Evolutionary conservation across 2,888 invertebrate genomes (phyloP), one percentile per base, ranked within the genome.

Genomic region (Volucella bombylans): DNA sequence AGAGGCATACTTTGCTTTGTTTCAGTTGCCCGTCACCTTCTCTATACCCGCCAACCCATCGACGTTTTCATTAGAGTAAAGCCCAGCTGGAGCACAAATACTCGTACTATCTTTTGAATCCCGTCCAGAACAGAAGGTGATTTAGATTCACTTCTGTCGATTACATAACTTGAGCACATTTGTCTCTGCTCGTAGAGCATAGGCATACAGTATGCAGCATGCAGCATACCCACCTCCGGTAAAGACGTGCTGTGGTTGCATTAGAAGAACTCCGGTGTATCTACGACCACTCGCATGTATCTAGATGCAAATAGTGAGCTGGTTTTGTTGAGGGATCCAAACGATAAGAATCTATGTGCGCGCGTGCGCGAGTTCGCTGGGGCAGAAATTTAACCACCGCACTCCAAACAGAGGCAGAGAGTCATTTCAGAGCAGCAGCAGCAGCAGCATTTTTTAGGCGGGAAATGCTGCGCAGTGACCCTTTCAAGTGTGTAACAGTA

Each of bases 61-160:
- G 62, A 78, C 57, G 72, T 61, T 79, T 71, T 83, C 74, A 80
- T 83, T 79, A 83, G 55, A 45, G 59, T 64, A 64, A 65, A 55
- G 41, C 65, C 57, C 57, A 54, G 73, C 49, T 61, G 49, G 68
- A 77, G 41, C 41, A 55, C 11, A 4, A 4, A 12, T 6, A 31
- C 31, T 31, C 52, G 41, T 39, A 14, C 73, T 81, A 64, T 74
- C 62, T 64, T 23, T 52, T 65, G 57, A 64, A 69, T 76, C 71
- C 76, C 65, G 47, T 54, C 59, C 62, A 76, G 83, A 80, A 85
- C 83, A 80, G 74, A 67, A 76, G 80, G 76, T 85, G 85, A 85
- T 81, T 85, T 72, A 80, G 81, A 85, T 85, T 72, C 68, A 71
- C 76, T 85, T 85, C 71, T 77, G 85, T 85, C 85, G 85, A 85